These are phyloP conservation scores for Pteropus alecto DNA, from an alignment of 2,113 vertebrate genomes.

Conservation along the genomic window DNA sequence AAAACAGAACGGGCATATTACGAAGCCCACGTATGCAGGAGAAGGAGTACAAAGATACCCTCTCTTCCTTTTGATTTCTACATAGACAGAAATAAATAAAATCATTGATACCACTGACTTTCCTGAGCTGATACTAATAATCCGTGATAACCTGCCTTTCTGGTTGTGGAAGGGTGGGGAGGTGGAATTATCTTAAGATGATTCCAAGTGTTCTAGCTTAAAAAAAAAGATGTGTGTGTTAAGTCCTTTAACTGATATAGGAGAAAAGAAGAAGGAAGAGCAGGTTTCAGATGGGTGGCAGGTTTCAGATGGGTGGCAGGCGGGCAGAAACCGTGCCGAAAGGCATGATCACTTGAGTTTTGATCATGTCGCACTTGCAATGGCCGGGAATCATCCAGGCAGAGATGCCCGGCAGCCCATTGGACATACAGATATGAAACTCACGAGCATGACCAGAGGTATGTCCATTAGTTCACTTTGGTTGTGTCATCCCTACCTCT, in stretches of 20 bases:
- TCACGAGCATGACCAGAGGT: background rate
- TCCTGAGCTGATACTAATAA: background rate
- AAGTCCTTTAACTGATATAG: background rate
- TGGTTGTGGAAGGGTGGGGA: background rate
- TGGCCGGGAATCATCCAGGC: background rate
- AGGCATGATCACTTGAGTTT: background rate
- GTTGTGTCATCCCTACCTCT: background rate
- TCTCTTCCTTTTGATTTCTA: background rate
- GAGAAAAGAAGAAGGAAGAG: background rate
- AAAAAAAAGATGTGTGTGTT: background rate
- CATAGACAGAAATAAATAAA: background rate
- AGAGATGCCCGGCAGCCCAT: too few species aligned
- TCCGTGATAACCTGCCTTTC: background rate
- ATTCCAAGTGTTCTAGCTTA: background rate
- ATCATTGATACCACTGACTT: background rate
- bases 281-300: background rate
- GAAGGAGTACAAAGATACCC: too few species aligned
- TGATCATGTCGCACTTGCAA: too few species aligned
- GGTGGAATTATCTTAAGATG: background rate
- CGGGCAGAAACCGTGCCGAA: background rate
- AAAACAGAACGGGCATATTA: background rate
- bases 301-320: background rate
- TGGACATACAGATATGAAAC: background rate
- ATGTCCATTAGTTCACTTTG: background rate
- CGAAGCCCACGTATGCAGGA: background rate